Evolutionary conservation across 2,888 invertebrate genomes (phyloP).

Genomic region (Griposia aprilina): DNA sequence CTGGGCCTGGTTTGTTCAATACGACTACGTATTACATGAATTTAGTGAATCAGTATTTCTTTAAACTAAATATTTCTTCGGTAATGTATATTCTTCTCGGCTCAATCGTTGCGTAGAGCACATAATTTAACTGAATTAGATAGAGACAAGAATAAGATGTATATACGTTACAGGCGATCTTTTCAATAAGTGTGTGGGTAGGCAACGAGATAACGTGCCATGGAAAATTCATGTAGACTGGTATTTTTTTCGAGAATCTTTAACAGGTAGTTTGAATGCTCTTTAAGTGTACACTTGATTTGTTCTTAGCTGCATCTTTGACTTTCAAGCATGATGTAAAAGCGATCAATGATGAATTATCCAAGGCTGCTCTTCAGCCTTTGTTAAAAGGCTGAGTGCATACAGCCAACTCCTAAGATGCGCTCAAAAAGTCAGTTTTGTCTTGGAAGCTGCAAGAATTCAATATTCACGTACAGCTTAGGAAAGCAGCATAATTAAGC

Average conservation of each 20-base stretch:
- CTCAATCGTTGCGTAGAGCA: neutral
- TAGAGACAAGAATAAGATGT: neutral
- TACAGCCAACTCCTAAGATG: neutral
- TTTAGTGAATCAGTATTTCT: slow-evolving; percentile 38
- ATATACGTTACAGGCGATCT: neutral
- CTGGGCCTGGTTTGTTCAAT: slow-evolving; percentile 25
- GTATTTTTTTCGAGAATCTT: neutral
- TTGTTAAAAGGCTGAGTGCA: neutral
- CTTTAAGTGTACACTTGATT: neutral
- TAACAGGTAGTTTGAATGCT: neutral
- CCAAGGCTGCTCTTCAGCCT: neutral
- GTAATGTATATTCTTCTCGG: slow-evolving; percentile 20
- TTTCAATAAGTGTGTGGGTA: neutral
- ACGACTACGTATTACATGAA: slow-evolving; percentile 35
- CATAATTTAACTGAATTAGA: neutral
- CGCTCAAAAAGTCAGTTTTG: neutral
- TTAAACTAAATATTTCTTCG: slow-evolving; percentile 27
- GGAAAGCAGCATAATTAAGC: neutral
- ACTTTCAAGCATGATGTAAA: neutral
- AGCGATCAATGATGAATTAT: neutral
- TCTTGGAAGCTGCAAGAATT: neutral
- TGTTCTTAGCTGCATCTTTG: neutral
- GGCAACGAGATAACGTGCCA: neutral
- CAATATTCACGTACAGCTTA: neutral
- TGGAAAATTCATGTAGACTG: neutral